Evolutionary conservation across 64 coral and sea anemone genomes (phyloP).

Genomic region (Montipora cactus): DNA sequence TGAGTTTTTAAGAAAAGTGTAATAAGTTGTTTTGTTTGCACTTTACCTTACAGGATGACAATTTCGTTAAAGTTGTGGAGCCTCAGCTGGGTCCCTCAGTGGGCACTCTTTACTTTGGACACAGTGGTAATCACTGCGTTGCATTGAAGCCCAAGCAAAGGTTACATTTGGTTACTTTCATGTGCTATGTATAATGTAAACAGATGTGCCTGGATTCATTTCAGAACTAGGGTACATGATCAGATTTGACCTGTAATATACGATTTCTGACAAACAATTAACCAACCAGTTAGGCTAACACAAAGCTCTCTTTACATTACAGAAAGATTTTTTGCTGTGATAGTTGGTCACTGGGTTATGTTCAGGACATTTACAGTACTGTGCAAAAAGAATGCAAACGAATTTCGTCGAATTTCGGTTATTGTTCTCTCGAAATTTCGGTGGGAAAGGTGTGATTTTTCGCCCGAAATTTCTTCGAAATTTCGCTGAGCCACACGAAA

Average conservation of each 20-base stretch:
- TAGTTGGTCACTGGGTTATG: slow-evolving; percentile 22
- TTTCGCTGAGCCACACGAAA: too few relatives aligned
- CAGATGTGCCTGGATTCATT: slow-evolving; percentile 5
- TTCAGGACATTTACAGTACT: slow-evolving; percentile 8
- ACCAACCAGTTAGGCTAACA: background rate
- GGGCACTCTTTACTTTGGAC: too few relatives aligned
- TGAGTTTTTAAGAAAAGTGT: background rate
- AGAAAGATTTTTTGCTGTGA: background rate
- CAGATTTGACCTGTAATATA: background rate
- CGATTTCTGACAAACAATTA: slow-evolving; percentile 12
- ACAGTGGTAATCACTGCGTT: background rate
- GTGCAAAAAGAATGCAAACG: too few relatives aligned
- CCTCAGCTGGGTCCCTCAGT: too few relatives aligned
- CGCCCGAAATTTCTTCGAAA: too few relatives aligned
- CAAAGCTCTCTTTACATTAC: background rate
- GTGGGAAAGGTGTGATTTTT: too few relatives aligned
- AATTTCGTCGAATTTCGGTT: too few relatives aligned
- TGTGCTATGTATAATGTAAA: background rate
- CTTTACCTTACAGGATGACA: too few relatives aligned
- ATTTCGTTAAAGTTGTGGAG: too few relatives aligned
- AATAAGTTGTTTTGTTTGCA: background rate
- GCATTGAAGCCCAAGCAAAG: background rate
- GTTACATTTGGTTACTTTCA: background rate
- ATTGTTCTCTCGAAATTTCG: too few relatives aligned
- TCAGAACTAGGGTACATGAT: background rate